A percentile compares a stretch with the other conserved stretches of the same genome.
Evolutionary conservation across 1,140 invertebrate genomes (phyloP).

Genomic region (Aphis craccivora): DNA sequence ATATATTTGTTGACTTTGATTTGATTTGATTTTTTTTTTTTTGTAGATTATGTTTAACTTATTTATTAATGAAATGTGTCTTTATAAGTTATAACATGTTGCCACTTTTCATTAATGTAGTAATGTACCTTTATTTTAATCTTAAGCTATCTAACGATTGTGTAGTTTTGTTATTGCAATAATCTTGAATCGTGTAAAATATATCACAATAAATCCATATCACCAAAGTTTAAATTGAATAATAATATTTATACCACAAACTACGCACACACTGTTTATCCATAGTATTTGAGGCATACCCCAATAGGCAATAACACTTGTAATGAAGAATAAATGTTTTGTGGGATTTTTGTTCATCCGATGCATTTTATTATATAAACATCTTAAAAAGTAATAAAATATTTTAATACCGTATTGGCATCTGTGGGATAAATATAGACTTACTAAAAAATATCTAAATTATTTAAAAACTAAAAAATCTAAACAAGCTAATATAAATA

Average conservation of each 20-base stretch:
- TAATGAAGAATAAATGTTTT: neutral
- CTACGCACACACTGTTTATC: neutral
- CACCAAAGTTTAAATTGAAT: neutral
- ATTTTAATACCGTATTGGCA: neutral
- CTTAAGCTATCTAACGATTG: neutral
- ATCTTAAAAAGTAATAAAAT: slow-evolving; percentile 4
- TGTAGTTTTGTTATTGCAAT: neutral
- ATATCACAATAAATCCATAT: neutral
- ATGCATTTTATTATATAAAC: neutral
- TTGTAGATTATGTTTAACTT: neutral
- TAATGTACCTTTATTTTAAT: neutral
- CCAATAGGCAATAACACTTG: neutral
- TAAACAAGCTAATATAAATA: neutral
- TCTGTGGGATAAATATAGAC: slow-evolving; percentile 11
- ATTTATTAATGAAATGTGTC: neutral
- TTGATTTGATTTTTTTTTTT: neutral
- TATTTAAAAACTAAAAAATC: neutral
- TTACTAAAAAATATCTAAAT: neutral
- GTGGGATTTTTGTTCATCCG: neutral
- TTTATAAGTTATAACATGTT: neutral
- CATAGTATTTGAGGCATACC: neutral
- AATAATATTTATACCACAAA: neutral
- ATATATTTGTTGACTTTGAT: neutral
- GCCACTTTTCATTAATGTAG: neutral
- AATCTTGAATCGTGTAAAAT: neutral